These are phyloP conservation scores for Steinernema feltiae DNA, from an alignment of 1,140 invertebrate genomes.

Conservation along the genomic window DNA sequence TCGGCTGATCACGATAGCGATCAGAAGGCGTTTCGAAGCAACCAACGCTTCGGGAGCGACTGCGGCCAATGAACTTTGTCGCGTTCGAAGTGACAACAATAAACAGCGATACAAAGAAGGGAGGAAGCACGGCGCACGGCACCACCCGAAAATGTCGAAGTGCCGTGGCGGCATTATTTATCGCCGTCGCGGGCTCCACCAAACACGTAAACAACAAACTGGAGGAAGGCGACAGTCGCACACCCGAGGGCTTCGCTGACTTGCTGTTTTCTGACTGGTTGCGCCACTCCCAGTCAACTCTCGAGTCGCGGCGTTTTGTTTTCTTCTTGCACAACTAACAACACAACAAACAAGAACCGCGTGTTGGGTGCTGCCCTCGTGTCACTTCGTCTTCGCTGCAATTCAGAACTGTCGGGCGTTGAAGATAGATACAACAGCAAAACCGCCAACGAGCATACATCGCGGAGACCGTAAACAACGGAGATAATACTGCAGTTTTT, in stretches of 20 bases:
- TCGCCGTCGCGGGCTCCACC: neutral
- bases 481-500: neutral
- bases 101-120: neutral
- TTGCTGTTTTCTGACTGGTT: neutral
- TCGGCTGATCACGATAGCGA: neutral
- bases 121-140: neutral
- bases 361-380: neutral
- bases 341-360: neutral
- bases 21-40: neutral
- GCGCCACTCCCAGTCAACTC: neutral
- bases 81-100: neutral
- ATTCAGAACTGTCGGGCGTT: neutral
- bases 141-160: neutral
- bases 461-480: neutral
- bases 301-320: neutral
- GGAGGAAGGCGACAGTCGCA: no score
- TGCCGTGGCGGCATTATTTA: neutral
- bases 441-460: constrained; percentile 3
- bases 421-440: neutral
- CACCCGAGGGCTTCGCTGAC: no score
- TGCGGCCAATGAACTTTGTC: neutral
- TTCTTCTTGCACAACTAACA: neutral
- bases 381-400: neutral
- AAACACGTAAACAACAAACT: constrained; percentile 9
- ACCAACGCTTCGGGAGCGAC: neutral